Conservation (phyloP, 2,888 invertebrate genomes). For the Eretmocerus hayati region DNA sequence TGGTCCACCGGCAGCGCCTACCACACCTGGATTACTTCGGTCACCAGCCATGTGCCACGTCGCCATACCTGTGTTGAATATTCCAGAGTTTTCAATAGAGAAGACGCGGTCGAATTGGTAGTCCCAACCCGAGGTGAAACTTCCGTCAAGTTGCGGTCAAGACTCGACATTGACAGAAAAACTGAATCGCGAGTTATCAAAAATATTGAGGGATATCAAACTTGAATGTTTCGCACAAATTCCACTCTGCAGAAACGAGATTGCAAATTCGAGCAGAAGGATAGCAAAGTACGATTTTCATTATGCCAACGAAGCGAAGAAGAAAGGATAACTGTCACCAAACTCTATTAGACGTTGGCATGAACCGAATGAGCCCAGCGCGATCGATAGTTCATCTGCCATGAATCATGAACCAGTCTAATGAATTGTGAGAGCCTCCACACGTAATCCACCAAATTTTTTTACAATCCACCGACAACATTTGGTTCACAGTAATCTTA, state of each 20-base stretch:
- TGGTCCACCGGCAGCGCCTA: constrained; percentile 39
- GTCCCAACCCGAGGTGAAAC: too few relatives aligned
- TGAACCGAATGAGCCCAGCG: too few relatives aligned
- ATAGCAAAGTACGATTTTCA: constrained; percentile 38
- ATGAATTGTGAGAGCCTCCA: neutral
- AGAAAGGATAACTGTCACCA: constrained; percentile 27
- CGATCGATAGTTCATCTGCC: too few relatives aligned
- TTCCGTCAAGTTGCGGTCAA: too few relatives aligned
- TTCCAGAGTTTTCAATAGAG: too few relatives aligned
- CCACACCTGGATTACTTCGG: constrained; percentile 57
- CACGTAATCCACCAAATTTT: neutral
- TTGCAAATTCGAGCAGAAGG: constrained; percentile 34
- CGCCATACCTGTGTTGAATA: constrained; percentile 74
- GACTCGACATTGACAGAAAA: too few relatives aligned
- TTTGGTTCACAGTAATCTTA: neutral
- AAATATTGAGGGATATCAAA: too few relatives aligned
- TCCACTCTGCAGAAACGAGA: constrained; percentile 36
- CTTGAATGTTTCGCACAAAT: constrained; percentile 32
- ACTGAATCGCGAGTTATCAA: too few relatives aligned
- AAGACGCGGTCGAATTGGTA: too few relatives aligned
- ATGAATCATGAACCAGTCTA: too few relatives aligned
- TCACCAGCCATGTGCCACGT: constrained; percentile 77
- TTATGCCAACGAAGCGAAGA: constrained; percentile 43
- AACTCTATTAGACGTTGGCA: constrained; percentile 40
- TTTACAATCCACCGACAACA: too few relatives aligned